These are phyloP conservation scores for Copidosoma floridanum DNA, from an alignment of 1,140 invertebrate species.

Conservation along the genomic window DNA sequence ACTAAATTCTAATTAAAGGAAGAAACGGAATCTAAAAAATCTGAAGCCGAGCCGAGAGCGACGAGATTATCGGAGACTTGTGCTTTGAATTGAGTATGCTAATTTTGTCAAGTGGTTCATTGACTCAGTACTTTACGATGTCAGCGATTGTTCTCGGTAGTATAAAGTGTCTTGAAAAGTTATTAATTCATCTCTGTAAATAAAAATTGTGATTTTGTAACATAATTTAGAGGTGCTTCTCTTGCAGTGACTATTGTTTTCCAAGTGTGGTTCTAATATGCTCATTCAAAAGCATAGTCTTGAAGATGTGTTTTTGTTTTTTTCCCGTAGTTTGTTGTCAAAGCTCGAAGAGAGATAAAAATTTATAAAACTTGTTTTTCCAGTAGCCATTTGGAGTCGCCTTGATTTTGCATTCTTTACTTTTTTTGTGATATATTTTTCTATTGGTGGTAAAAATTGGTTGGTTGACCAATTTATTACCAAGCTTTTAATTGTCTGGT, in stretches of 20 bases:
- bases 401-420: background rate
- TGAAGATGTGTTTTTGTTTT: background rate
- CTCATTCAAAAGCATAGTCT: too few species aligned
- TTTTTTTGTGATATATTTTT: background rate
- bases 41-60: constrained; percentile 9
- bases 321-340: background rate
- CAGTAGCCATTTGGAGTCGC: background rate
- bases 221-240: background rate
- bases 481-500: background rate
- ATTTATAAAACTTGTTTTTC: background rate
- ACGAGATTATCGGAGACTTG: constrained; percentile 10
- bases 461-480: constrained; percentile 7
- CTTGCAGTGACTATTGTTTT: background rate
- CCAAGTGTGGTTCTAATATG: too few species aligned
- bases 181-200: constrained; percentile 13
- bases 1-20: too few species aligned
- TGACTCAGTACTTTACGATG: background rate
- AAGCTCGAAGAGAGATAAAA: constrained; percentile 3
- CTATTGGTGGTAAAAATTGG: background rate
- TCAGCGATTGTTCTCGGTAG: background rate
- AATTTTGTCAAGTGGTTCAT: background rate
- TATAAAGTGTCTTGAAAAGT: background rate
- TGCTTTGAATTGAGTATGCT: background rate
- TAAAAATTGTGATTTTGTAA: constrained; percentile 9
- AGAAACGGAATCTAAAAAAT: background rate